Evolutionary conservation across 2,797 vertebrate genomes (phyloP), one percentile per base, ranked within the genome.

Genomic region (Gastrophryne carolinensis): DNA sequence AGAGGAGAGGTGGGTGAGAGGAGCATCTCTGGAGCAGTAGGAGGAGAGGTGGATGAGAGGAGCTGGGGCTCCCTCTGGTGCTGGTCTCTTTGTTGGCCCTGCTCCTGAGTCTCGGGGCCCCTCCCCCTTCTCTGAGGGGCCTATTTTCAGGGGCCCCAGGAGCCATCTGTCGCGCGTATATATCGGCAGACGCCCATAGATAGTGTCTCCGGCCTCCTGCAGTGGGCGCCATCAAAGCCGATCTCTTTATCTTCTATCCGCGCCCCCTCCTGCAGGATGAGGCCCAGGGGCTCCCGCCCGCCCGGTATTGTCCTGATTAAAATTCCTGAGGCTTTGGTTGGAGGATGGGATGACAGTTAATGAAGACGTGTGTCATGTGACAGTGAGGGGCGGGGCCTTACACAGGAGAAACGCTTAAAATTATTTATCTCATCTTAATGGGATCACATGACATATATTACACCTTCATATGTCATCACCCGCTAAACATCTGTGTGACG

Each of bases 241-340:
- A 58, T 58, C 5, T 21, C 24, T 4, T 11, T n/a, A n/a, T n/a
- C n/a, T n/a, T n/a, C 39, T 37, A 17, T 32, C 58, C 0, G 23
- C 34, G 26, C n/a, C 5, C n/a, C 34, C 2, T 35, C 58, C 21
- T 24, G 12, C 34, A 41, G 35, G 30, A 41, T 17, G 13, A 9
- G 11, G 21, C 24, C 6, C 19, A 0, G 26, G 52, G 34, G 63
- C 2, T 66, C 29, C 3, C 63, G 86, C 85, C 86, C 90, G 87
- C 86, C 92, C 88, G 89, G 91, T 91, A 85, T 84, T 88, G 90
- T 91, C 87, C 90, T 94, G 91, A 92, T 94, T 95, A 92, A 94
- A 89, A 92, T 92, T 91, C 90, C 89, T 90, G 79, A 85, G 86
- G 90, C 88, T 90, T 87, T 88, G 88, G 81, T 82, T 83, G 32